These are phyloP conservation scores for Patella caerulea DNA, from an alignment of 2,888 invertebrate genomes.

Conservation along the genomic window DNA sequence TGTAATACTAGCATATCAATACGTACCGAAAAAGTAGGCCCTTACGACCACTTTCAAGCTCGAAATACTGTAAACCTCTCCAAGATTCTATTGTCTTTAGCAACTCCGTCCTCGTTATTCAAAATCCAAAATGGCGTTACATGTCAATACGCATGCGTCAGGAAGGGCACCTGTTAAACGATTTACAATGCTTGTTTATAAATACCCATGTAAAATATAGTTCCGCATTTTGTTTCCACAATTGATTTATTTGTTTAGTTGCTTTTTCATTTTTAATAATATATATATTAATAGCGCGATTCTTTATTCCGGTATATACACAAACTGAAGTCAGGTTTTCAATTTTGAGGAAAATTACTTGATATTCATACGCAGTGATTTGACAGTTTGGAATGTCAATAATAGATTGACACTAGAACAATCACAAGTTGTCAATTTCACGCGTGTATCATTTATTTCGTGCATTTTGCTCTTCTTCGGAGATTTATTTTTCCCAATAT, in stretches of 20 bases:
- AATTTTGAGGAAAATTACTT: background rate
- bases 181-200: background rate
- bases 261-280: too few species aligned
- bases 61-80: conserved; percentile 1
- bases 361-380: conserved; percentile 24
- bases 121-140: conserved; percentile 33
- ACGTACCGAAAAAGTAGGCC: conserved; percentile 7
- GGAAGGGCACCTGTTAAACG: conserved; percentile 21
- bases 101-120: conserved; percentile 19
- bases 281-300: too few species aligned
- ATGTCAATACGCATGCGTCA: conserved; percentile 24
- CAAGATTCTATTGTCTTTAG: conserved; percentile 4
- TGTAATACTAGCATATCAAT: too few species aligned
- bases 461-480: too few species aligned
- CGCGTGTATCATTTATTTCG: too few species aligned
- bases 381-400: conserved; percentile 28
- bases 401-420: background rate
- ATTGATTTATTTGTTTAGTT: too few species aligned
- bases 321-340: too few species aligned
- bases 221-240: too few species aligned
- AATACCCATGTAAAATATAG: too few species aligned
- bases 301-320: too few species aligned
- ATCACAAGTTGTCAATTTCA: too few species aligned
- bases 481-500: too few species aligned
- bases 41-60: conserved; percentile 2